Conservation (phyloP, 2,888 invertebrate genomes). For the Drosophila mercatorum region DNA sequence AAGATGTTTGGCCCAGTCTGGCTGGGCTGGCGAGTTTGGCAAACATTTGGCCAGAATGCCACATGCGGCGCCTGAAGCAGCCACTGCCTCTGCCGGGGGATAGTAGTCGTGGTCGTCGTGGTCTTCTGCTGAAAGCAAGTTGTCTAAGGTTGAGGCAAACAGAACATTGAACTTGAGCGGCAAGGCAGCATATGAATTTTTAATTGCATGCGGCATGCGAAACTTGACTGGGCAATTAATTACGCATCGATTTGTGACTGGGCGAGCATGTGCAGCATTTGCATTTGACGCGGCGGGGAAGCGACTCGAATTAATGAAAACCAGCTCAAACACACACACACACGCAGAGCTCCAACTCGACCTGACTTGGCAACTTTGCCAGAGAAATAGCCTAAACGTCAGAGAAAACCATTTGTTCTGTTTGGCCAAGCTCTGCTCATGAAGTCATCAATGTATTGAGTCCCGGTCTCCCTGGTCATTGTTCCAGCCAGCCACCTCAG, state of each 20-base stretch:
- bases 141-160: constrained; percentile 40
- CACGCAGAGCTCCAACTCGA: constrained; percentile 2
- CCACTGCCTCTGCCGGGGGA: not conserved
- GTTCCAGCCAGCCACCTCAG: constrained; percentile 19
- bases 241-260: constrained; percentile 77
- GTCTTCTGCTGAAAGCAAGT: constrained; percentile 60
- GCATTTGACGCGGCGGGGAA: constrained; percentile 68
- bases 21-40: constrained; percentile 29
- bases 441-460: constrained; percentile 51
- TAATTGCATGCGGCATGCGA: constrained; percentile 78
- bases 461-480: constrained; percentile 31
- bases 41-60: constrained; percentile 55
- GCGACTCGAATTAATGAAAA: constrained; percentile 46
- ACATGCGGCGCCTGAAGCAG: constrained; percentile 47
- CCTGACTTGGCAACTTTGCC: constrained; percentile 72
- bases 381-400: constrained; percentile 52
- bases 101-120: not conserved
- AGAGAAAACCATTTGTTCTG: constrained; percentile 59
- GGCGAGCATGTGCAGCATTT: constrained; percentile 63
- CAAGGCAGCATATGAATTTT: constrained; percentile 72
- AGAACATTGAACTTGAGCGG: constrained; percentile 72
- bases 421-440: constrained; percentile 41
- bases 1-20: constrained; percentile 37
- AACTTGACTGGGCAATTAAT: constrained; percentile 72
- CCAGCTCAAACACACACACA: constrained; percentile 11